Evolutionary conservation across 2,797 vertebrate genomes (phyloP), one percentile per base, ranked within the genome.

Genomic region (Sebastes diploproa): DNA sequence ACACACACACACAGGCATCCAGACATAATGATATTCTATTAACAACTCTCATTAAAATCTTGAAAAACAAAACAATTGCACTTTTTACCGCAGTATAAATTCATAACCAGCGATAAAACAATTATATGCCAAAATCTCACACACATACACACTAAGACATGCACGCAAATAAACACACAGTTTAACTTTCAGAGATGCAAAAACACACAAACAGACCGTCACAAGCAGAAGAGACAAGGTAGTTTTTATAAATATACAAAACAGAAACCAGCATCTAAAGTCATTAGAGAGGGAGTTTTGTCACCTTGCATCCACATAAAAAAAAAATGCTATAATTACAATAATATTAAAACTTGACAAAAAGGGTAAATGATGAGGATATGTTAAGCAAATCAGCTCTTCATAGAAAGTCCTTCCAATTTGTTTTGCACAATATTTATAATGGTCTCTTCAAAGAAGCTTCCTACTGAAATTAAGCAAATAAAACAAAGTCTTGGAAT

Each of bases 131-230:
- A 64, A 61, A 67, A 74, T 58, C 25, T 71, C 22, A 74, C 30
- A 68, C 59, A 78, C 72, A 65, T 20, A 68, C 64, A 81, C 34
- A 81, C 66, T 10, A 16, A 69, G 13, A 70, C 56, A 77, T 30
- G 32, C 52, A 75, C 2, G 1, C 3, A 77, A 1, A 75, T 5
- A 75, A 5, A 60, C 23, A 64, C 34, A 62, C 46, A 77, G 46
- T 75, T 72, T 36, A 83, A 82, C 81, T 86, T 66, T 38, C 8
- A 78, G 52, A 75, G 70, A 75, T 22, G 22, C 27, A 50, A 72
- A 70, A 80, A 65, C 29, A 78, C 23, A 73, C 23, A 65, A 16
- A 58, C 42, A 86, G n/a, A 85, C 14, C 7, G n/a, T 63, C 78
- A 73, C 16, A 66, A 77, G 50, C 72, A 72, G 67, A 77, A 9